phyloP scores from a whole-genome alignment of 2,113 vertebrate genomes.

The Mobula birostris region DNA sequence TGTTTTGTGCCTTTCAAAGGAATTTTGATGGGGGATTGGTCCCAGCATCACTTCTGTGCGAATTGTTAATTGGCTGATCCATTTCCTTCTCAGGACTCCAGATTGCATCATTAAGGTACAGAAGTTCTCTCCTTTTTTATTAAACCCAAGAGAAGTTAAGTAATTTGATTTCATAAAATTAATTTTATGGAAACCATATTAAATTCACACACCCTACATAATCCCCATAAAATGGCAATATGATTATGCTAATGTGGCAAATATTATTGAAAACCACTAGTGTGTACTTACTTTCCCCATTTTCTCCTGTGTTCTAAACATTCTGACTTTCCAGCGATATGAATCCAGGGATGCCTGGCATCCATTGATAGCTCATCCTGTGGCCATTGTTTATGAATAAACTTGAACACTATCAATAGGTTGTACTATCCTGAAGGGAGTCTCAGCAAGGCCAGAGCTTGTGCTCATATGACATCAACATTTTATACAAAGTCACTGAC shows the following conservation, averaged over 20 bases:
- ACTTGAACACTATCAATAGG: background rate
- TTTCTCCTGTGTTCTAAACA: background rate
- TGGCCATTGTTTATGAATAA: background rate
- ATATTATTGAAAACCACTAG: background rate
- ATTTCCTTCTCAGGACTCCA: background rate
- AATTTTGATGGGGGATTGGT: background rate
- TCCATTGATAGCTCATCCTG: background rate
- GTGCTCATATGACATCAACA: background rate
- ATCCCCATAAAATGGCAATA: background rate
- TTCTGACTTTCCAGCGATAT: background rate
- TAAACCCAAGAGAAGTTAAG: background rate
- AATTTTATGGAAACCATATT: background rate
- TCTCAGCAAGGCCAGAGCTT: background rate
- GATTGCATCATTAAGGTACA: background rate
- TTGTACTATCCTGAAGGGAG: background rate
- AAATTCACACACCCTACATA: background rate
- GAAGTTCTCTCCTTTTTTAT: background rate
- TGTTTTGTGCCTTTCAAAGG: background rate
- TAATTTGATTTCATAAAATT: conserved; percentile 6
- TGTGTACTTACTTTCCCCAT: background rate
- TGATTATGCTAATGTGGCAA: background rate
- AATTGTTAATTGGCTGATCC: background rate
- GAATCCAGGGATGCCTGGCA: background rate
- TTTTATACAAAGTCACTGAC: background rate
- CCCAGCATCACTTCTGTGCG: background rate